Percentiles rank a stretch among this genome's conserved stretches.
Conservation (phyloP, 2,888 invertebrate species). For the Quadroppia sp. region DNA sequence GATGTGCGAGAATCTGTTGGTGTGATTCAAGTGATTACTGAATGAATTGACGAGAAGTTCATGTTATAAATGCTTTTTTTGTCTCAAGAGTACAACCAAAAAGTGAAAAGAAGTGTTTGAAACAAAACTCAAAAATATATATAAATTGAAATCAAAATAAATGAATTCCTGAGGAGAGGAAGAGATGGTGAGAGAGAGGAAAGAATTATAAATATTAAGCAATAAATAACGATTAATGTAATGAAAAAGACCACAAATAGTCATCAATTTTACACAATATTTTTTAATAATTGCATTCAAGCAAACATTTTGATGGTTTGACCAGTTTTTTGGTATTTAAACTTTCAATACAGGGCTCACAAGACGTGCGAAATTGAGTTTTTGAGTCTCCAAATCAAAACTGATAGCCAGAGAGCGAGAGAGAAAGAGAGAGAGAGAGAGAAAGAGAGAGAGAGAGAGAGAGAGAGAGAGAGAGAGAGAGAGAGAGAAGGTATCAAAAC, state of each 20-base stretch:
- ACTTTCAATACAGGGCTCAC: not conserved
- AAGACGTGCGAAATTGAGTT: not conserved
- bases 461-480: not conserved
- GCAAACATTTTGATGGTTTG: slow-evolving; percentile 23
- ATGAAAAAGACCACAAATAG: slow-evolving; percentile 32
- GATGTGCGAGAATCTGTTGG: not conserved
- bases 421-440: not conserved
- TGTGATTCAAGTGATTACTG: not conserved
- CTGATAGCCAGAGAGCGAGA: not conserved
- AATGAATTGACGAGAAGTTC: not conserved
- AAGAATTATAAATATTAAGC: slow-evolving; percentile 37
- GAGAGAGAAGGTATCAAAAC: not conserved
- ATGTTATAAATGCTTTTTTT: slow-evolving; percentile 14
- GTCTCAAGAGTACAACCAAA: not conserved
- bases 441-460: not conserved
- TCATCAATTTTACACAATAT: slow-evolving; percentile 38
- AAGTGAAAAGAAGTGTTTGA: not conserved
- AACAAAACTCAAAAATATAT: slow-evolving; percentile 15
- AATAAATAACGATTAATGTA: slow-evolving; percentile 36
- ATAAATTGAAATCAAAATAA: slow-evolving; percentile 31
- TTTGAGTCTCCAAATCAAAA: not conserved
- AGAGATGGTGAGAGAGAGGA: not conserved
- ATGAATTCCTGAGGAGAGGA: not conserved
- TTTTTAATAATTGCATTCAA: slow-evolving; percentile 26
- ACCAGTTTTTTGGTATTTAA: slow-evolving; percentile 28